Evolutionary conservation across 2,113 vertebrate species (phyloP).

Genomic region (Cygnus atratus): DNA sequence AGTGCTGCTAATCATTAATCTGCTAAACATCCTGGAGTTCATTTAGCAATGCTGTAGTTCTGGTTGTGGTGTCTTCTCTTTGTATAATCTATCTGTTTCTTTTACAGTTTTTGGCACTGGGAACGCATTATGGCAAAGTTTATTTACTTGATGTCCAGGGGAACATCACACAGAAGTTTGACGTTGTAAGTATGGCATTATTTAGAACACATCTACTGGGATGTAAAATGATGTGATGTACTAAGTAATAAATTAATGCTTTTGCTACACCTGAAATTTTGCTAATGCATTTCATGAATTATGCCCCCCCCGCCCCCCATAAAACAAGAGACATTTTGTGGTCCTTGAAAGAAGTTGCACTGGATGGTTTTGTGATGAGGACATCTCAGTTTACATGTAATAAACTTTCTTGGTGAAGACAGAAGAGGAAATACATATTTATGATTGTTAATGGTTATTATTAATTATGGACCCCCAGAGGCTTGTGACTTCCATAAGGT

Average conservation of each 20-base stretch:
- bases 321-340: background rate
- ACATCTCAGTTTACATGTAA: background rate
- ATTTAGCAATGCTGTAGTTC: background rate
- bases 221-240: background rate
- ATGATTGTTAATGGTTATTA: background rate
- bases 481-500: background rate
- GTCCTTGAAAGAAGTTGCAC: background rate
- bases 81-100: constrained; percentile 26
- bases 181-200: constrained; percentile 89
- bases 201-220: background rate
- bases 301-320: background rate
- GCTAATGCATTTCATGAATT: background rate
- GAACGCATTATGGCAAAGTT: constrained; percentile 97
- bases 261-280: background rate
- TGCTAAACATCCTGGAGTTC: background rate
- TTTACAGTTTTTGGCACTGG: constrained; percentile 93
- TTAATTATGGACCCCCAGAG: constrained; percentile 6
- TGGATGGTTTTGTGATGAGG: background rate
- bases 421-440: constrained; percentile 1
- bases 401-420: background rate
- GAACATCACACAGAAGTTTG: constrained; percentile 96
- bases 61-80: background rate
- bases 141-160: constrained; percentile 96
- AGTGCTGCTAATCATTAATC: background rate
- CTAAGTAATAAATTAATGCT: background rate